Conservation (phyloP, 23 tunicate species). For the Diplosoma virens region DNA sequence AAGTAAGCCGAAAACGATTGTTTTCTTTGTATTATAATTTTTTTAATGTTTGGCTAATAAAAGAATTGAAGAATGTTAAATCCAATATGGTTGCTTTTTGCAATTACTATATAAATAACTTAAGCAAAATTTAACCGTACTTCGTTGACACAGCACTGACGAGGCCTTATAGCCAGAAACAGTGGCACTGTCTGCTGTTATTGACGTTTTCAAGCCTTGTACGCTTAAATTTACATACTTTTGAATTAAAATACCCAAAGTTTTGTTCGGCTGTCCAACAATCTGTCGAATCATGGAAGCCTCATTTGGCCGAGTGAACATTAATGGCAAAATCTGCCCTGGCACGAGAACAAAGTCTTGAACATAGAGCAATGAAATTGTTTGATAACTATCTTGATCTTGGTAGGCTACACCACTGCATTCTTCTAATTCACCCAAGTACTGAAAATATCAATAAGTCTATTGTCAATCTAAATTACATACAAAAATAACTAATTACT, state of each 20-base stretch:
- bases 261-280: conserved; percentile 48
- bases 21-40: no score
- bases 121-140: no score
- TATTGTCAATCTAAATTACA: not conserved
- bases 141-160: no score
- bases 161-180: no score
- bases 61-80: no score
- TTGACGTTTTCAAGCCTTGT: no score
- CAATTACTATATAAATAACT: no score
- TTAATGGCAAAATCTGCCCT: conserved; percentile 76
- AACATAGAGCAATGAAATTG: conserved; percentile 47
- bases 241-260: conserved; percentile 60
- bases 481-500: no score
- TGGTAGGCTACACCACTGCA: conserved; percentile 83
- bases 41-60: no score
- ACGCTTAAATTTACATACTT: conserved; percentile 8
- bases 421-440: conserved; percentile 88
- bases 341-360: conserved; percentile 75
- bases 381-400: conserved; percentile 31
- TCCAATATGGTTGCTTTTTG: no score
- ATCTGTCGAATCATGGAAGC: conserved; percentile 61
- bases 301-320: conserved; percentile 42
- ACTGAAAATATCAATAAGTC: conserved; percentile 28
- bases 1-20: no score
- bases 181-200: no score